A percentile compares a stretch with the other conserved stretches of the same genome.
Conservation (phyloP, 2,888 invertebrate species). For the Tenthredo distinguenda region DNA sequence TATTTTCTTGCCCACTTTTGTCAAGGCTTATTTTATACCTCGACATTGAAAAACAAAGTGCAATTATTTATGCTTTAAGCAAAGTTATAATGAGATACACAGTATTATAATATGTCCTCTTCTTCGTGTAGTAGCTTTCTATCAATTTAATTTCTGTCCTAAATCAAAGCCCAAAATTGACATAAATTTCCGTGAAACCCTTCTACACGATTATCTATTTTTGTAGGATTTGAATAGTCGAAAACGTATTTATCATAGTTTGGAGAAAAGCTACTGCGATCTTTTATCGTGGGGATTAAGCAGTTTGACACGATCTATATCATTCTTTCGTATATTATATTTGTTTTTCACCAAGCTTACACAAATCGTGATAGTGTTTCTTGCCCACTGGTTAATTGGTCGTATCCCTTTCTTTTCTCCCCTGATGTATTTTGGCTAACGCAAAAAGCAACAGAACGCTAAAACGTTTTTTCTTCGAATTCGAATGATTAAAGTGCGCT, state of each 20-base stretch:
- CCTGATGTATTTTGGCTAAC: background rate
- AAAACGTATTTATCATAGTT: background rate
- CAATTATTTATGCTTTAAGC: background rate
- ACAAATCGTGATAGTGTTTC: slow-evolving; percentile 10
- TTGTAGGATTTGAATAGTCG: background rate
- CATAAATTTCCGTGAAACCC: background rate
- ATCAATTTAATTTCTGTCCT: background rate
- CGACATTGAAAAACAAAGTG: background rate
- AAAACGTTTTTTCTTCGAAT: slow-evolving; percentile 5
- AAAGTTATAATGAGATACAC: background rate
- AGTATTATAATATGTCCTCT: background rate
- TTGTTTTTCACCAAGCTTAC: background rate
- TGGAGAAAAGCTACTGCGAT: background rate
- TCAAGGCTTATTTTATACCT: background rate
- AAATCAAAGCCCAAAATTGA: background rate
- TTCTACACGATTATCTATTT: background rate
- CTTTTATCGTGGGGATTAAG: background rate
- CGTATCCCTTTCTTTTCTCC: background rate
- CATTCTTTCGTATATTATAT: background rate
- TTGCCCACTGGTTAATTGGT: background rate
- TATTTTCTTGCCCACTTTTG: background rate
- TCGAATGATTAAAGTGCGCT: background rate
- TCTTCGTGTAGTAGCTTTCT: background rate
- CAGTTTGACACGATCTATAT: background rate
- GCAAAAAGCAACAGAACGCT: background rate